Evolutionary conservation across 2,797 vertebrate species (phyloP), one percentile per base, ranked within the genome.

Genomic region (Babyrousa celebensis): DNA sequence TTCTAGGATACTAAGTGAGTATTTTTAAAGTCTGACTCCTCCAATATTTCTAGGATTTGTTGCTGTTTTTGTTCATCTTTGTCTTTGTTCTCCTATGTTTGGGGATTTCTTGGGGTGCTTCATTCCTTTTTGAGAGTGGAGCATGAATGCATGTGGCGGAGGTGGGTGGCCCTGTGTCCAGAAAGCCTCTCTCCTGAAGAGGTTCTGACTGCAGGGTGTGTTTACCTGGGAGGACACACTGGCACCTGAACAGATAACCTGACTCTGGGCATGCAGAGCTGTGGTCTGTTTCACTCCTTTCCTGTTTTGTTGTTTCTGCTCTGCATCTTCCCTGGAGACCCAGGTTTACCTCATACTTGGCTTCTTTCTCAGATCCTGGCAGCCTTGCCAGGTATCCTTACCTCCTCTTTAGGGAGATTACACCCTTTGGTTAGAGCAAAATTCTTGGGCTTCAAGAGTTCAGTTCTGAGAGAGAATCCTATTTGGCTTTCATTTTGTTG

Each of bases 401-500:
- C 40, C 74, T 88, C 25, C 43, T 88, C 15, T 5, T 67, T 62
- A n/a, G 23, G n/a, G 20, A 43, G 20, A 77, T 17, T 5, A 40
- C 17, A 17, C 12, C 21, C 25, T 63, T 85, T 52, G 15, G 5
- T 65, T 83, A 87, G 75, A 79, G 40, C n/a, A 78, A 48, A 52
- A 10, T 85, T 89, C 25, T 80, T 85, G 68, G 43, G 43, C 11
- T 94, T 74, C 14, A 12, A 11, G n/a, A 87, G 48, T 87, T 94
- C 20, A 68, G 10, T 96, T 77, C 90, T 85, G 11, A 85, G 54
- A 62, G 32, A 65, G 48, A 89, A 36, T 70, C 25, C 29, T 65
- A 32, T 80, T 79, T 62, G 82, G 52, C 27, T 84, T 93, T 91
- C 77, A 79, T 95, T 74, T 90, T 63, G 32, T 93, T 65, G 58